Evolutionary conservation across 2,113 vertebrate species (phyloP), one percentile per base, ranked within the genome.

Genomic region (Cichladusa arquata): DNA sequence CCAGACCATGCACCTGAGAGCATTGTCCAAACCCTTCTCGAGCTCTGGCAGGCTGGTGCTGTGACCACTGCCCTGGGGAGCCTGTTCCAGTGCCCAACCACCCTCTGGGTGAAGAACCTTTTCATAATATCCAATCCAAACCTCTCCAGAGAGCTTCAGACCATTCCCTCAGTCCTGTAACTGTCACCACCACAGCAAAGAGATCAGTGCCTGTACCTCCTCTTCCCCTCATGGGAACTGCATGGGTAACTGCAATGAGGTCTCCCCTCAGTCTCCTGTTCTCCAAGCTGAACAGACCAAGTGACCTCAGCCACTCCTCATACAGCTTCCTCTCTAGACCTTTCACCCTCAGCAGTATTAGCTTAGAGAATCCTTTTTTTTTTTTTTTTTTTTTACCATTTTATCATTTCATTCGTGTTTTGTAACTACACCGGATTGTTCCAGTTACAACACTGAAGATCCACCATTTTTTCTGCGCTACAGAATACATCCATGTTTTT

Each of bases 161-260:
- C 25, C 50, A 15, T 47, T 53, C 6, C n/a, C 61, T 34, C 0
- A 0, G 34, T 74, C 1, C 24, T 82, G 40, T 61, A 40, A 18
- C 17, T 48, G 51, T 11, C 20, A 34, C 24, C 11, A 44, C 9
- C 7, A 74, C 38, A 44, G 44, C 2, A 18, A 44, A 44, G 22
- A 73, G 28, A 25, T 5, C 61, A 47, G 53, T 25, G 29, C 11
- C n/a, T 45, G 61, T 2, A 11, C 17, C 7, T 66, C 10, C 28
- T n/a, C 23, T 11, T 24, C 26, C 36, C 25, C 23, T 29, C 38
- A 25, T 1, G 2, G 12, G 12, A n/a, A n/a, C n/a, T n/a, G n/a
- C n/a, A n/a, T n/a, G n/a, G n/a, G n/a, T 5, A 29, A 22, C 22
- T 51, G 29, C 77, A 31, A 0, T 19, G 54, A 54, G 53, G 2